Conservation (phyloP, 2,113 vertebrate species). For the Gambusia holbrooki region DNA sequence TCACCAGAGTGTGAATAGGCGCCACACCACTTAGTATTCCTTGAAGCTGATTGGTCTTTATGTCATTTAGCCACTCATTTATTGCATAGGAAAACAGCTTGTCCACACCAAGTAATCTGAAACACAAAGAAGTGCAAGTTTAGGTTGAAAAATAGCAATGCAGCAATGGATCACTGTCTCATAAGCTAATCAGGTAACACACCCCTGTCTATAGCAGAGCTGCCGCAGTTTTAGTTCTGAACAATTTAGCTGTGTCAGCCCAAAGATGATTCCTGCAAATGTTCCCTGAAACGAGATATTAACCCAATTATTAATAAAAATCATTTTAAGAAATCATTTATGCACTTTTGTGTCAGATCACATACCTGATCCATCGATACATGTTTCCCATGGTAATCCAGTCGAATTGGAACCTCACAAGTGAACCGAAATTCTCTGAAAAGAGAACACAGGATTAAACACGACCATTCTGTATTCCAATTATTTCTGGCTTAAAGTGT, state of each 20-base stretch:
- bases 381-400: constrained; percentile 98
- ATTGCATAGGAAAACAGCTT: constrained; percentile 94
- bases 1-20: constrained; percentile 95
- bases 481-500: background rate
- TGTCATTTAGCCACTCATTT: constrained; percentile 96
- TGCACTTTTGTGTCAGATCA: background rate
- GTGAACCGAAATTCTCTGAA: constrained; percentile 96
- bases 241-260: constrained; percentile 95
- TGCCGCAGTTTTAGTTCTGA: constrained; percentile 94
- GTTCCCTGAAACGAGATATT: constrained; percentile 84
- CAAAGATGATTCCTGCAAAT: constrained; percentile 95
- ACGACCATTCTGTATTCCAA: background rate
- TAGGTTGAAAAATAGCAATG: background rate
- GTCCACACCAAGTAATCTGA: constrained; percentile 94
- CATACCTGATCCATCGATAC: constrained; percentile 86
- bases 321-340: background rate
- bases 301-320: background rate
- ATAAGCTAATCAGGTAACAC: constrained; percentile 26
- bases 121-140: constrained; percentile 39
- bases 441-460: constrained; percentile 16
- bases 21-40: constrained; percentile 95
- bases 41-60: constrained; percentile 96
- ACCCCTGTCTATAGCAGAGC: constrained; percentile 96
- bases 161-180: background rate
- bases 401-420: constrained; percentile 94